phyloP scores from a whole-genome alignment of 2,888 invertebrate species.

The Panopea generosa region DNA sequence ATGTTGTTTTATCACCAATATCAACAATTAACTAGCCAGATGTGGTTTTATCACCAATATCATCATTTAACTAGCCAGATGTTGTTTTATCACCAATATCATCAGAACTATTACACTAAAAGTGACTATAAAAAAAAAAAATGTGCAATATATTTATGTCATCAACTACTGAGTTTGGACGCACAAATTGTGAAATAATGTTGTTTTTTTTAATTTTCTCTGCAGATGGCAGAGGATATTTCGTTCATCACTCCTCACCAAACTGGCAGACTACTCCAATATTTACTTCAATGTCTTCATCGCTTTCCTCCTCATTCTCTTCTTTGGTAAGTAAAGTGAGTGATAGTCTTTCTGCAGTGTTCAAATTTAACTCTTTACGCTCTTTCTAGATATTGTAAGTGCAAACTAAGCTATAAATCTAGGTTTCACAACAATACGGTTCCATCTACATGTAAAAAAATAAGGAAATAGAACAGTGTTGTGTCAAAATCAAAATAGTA shows the following conservation, averaged over 20 bases:
- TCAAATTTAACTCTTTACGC: too few relatives aligned
- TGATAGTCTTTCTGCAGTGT: too few relatives aligned
- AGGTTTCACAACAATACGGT: too few relatives aligned
- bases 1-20: too few relatives aligned
- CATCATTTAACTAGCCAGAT: too few relatives aligned
- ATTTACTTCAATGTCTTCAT: conserved; percentile 90
- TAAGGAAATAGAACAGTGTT: too few relatives aligned
- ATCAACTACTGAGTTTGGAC: neutral
- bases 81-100: neutral
- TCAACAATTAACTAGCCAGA: too few relatives aligned
- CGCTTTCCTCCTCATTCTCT: conserved; percentile 93
- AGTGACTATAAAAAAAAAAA: neutral
- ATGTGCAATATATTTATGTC: neutral
- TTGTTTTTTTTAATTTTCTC: conserved; percentile 19
- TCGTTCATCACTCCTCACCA: conserved; percentile 92
- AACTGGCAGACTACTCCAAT: conserved; percentile 93
- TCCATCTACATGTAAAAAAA: too few relatives aligned
- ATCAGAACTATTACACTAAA: neutral
- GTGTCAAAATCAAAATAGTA: too few relatives aligned
- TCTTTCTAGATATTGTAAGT: too few relatives aligned
- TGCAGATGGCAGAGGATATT: conserved; percentile 94
- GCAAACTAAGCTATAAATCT: too few relatives aligned
- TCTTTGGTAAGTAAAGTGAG: conserved; percentile 88
- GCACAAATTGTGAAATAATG: neutral
- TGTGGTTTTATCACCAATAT: too few relatives aligned